A percentile compares a stretch with the other conserved stretches of the same genome.
phyloP scores from a whole-genome alignment of 2,797 vertebrate species.

The Phrynocephalus vlangalii region DNA sequence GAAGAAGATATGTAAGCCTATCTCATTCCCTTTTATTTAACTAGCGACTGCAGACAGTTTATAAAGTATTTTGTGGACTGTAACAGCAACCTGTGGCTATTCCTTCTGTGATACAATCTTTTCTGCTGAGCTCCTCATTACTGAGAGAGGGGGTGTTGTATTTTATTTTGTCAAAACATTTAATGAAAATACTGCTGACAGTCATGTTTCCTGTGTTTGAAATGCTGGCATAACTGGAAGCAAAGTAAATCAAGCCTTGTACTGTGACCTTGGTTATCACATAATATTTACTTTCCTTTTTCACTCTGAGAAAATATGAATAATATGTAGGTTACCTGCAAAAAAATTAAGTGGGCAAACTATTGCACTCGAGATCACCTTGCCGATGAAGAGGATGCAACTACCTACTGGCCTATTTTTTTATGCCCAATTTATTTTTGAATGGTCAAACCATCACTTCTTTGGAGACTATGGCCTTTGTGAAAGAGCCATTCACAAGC shows the following conservation, averaged over 20 bases:
- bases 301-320: conserved; percentile 50
- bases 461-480: background rate
- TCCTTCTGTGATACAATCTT: conserved; percentile 57
- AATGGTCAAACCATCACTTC: no score
- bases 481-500: background rate
- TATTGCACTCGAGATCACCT: background rate
- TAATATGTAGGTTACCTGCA: conserved; percentile 9
- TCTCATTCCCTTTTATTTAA: conserved; percentile 49
- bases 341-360: background rate
- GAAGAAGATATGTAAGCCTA: conserved; percentile 46
- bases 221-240: conserved; percentile 40
- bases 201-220: conserved; percentile 47
- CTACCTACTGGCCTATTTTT: background rate
- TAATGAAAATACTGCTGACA: conserved; percentile 47
- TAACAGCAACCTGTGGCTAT: conserved; percentile 40
- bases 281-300: conserved; percentile 30
- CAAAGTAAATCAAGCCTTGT: conserved; percentile 1
- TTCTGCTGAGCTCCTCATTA: conserved; percentile 60
- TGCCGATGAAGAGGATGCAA: background rate
- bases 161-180: conserved; percentile 55
- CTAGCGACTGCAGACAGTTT: conserved; percentile 47
- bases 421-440: no score
- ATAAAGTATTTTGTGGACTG: conserved; percentile 29
- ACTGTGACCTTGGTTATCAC: conserved; percentile 26
- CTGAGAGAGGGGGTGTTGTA: conserved; percentile 17